These are phyloP conservation scores for Pachycephus smyrnensis DNA, from an alignment of 2,888 invertebrate genomes.

Conservation along the genomic window DNA sequence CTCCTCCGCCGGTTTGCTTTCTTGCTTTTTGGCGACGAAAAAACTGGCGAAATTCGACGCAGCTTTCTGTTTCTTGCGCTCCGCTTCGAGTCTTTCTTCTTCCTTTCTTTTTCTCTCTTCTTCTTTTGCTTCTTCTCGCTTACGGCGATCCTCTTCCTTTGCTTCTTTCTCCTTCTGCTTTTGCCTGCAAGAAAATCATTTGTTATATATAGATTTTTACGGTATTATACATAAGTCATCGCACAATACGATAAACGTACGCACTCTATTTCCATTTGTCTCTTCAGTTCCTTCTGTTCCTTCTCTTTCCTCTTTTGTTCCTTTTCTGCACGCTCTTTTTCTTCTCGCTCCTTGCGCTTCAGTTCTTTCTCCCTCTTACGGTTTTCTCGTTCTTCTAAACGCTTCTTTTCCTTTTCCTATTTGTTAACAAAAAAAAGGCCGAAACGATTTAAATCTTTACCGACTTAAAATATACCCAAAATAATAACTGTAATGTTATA, in stretches of 20 bases:
- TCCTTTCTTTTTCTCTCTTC: slow-evolving; percentile 72
- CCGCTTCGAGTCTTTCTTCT: slow-evolving; percentile 77
- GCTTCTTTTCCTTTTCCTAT: slow-evolving; percentile 70
- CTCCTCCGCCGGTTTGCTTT: slow-evolving; percentile 62
- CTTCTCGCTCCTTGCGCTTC: slow-evolving; percentile 58
- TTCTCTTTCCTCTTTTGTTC: slow-evolving; percentile 68
- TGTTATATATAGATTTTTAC: neutral
- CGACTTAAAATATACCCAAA: neutral
- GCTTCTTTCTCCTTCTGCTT: slow-evolving; percentile 68
- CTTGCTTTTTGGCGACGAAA: slow-evolving; percentile 76
- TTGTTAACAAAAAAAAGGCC: slow-evolving; percentile 50
- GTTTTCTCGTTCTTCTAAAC: slow-evolving; percentile 64
- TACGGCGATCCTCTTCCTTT: slow-evolving; percentile 70
- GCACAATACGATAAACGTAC: slow-evolving; percentile 42
- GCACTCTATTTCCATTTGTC: slow-evolving; percentile 62
- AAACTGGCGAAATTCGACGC: slow-evolving; percentile 86
- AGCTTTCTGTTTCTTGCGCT: slow-evolving; percentile 82
- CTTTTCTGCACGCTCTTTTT: slow-evolving; percentile 65
- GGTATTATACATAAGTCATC: neutral
- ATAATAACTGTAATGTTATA: slow-evolving; percentile 31
- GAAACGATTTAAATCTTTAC: slow-evolving; percentile 25
- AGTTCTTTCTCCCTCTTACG: slow-evolving; percentile 44
- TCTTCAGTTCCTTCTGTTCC: slow-evolving; percentile 60
- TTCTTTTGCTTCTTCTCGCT: slow-evolving; percentile 67
- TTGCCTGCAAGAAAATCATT: slow-evolving; percentile 37